phyloP scores from a whole-genome alignment of 2,113 vertebrate species.

The Phalacrocorax carbo region DNA sequence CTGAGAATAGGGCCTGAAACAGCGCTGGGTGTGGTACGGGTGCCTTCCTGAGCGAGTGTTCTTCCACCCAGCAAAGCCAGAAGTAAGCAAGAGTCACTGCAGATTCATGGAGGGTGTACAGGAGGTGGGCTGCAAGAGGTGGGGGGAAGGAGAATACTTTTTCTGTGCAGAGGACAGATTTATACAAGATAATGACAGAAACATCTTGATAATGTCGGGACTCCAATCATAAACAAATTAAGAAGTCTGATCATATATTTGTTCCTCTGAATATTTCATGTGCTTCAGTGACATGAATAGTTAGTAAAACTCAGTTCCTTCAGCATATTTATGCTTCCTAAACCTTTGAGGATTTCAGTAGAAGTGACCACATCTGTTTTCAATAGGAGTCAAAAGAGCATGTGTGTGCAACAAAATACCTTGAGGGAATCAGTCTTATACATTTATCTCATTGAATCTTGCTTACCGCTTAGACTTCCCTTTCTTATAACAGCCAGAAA shows the following conservation, averaged over 20 bases:
- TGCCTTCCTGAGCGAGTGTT: not conserved
- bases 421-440: not conserved
- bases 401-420: not conserved
- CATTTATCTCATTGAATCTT: not conserved
- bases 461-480: not conserved
- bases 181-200: not conserved
- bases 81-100: not conserved
- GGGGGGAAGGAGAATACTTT: fast-evolving
- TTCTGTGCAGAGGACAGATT: not conserved
- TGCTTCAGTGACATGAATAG: not conserved
- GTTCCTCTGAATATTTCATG: not conserved
- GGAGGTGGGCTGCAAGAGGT: not conserved
- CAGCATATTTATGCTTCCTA: not conserved
- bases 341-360: not conserved
- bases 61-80: not conserved
- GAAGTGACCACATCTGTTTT: not conserved
- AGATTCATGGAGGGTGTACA: not conserved
- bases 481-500: not conserved
- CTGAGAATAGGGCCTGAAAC: not conserved
- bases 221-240: not conserved
- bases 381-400: not conserved
- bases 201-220: not conserved
- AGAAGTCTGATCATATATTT: not conserved
- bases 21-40: not conserved
- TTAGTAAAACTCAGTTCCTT: not conserved